phyloP scores from a whole-genome alignment of 2,888 invertebrate genomes.

The Alcis repandata region DNA sequence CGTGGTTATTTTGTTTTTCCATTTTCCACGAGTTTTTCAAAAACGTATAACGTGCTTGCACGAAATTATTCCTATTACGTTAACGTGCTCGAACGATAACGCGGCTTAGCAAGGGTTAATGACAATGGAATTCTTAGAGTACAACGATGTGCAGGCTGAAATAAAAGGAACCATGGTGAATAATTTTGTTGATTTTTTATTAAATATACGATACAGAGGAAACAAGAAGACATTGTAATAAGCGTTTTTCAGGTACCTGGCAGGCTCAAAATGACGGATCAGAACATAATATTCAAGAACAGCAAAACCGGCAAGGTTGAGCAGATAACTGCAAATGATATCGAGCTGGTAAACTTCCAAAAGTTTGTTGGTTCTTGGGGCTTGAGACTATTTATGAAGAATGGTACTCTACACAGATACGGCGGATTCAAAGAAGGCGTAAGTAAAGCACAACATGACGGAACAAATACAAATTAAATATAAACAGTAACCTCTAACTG shows the following conservation, averaged over 20 bases:
- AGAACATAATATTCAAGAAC: constrained; percentile 96
- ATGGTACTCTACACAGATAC: constrained; percentile 95
- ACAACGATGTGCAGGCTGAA: constrained; percentile 93
- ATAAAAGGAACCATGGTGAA: constrained; percentile 95
- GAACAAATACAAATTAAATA: not conserved
- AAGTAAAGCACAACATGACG: constrained; percentile 57
- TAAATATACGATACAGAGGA: not conserved
- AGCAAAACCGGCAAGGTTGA: constrained; percentile 98
- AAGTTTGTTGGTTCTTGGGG: constrained; percentile 97
- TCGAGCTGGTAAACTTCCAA: constrained; percentile 97
- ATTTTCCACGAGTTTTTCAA: too few species aligned
- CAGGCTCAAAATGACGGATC: constrained; percentile 96
- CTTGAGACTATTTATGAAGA: constrained; percentile 94
- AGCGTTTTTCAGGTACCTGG: constrained; percentile 91
- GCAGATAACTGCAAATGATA: constrained; percentile 93
- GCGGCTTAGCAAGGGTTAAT: too few species aligned
- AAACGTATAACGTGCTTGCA: constrained; percentile 4
- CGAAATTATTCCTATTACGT: constrained; percentile 2
- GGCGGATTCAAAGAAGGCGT: constrained; percentile 97
- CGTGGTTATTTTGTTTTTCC: too few species aligned
- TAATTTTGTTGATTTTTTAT: not conserved
- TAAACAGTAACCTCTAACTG: not conserved
- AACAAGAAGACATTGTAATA: not conserved
- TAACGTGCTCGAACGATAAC: too few species aligned
- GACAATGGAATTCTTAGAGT: constrained; percentile 95